Percentiles rank a stretch among this genome's conserved stretches.
Conservation (phyloP, 2,888 invertebrate genomes). For the Cantharis lateralis region DNA sequence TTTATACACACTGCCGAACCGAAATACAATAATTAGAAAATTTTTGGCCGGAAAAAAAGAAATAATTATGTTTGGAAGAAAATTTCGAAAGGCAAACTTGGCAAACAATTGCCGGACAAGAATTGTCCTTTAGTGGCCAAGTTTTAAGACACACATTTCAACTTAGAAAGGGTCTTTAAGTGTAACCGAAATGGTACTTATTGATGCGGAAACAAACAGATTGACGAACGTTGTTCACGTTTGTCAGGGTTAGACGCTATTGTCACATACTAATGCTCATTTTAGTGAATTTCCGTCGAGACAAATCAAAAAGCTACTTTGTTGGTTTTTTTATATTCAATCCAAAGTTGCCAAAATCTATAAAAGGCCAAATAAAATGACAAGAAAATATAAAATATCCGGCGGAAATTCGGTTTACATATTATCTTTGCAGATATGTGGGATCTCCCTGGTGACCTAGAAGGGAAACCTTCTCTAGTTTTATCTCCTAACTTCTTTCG, state of each 20-base stretch:
- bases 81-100: background rate
- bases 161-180: slow-evolving; percentile 22
- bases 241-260: slow-evolving; percentile 49
- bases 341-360: slow-evolving; percentile 41
- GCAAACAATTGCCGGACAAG: background rate
- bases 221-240: slow-evolving; percentile 54
- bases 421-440: slow-evolving; percentile 35
- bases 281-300: slow-evolving; percentile 37
- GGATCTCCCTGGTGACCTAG: slow-evolving; percentile 35
- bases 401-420: slow-evolving; percentile 48
- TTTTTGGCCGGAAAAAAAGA: background rate
- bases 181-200: slow-evolving; percentile 42
- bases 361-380: slow-evolving; percentile 38
- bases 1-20: slow-evolving; percentile 28
- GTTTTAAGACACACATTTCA: slow-evolving; percentile 4
- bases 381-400: slow-evolving; percentile 47
- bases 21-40: slow-evolving; percentile 13
- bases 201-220: slow-evolving; percentile 54
- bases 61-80: background rate
- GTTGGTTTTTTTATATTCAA: slow-evolving; percentile 37
- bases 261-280: slow-evolving; percentile 49
- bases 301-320: slow-evolving; percentile 22
- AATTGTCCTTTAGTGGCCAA: background rate
- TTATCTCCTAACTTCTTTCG: slow-evolving; percentile 29
- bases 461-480: slow-evolving; percentile 21